phyloP scores from a whole-genome alignment of 1,140 invertebrate genomes.

The Penaeus indicus region DNA sequence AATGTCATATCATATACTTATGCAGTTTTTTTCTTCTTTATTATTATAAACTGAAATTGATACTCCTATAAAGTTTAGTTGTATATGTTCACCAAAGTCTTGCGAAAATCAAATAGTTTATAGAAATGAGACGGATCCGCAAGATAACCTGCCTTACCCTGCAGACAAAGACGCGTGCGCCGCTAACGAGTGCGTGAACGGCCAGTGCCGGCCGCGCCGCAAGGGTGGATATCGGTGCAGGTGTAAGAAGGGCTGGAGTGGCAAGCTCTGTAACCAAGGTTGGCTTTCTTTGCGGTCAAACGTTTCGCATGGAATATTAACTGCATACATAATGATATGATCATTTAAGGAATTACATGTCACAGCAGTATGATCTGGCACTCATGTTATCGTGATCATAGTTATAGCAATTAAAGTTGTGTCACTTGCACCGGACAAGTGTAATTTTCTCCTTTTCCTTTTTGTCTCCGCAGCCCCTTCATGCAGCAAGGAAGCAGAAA shows the following conservation, averaged over 20 bases:
- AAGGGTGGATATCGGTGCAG: conserved; percentile 71
- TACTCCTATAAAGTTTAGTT: conserved; percentile 37
- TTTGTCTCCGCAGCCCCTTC: conserved; percentile 76
- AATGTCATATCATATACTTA: neutral
- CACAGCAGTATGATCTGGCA: too few relatives aligned
- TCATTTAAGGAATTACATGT: neutral
- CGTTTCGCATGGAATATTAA: conserved; percentile 3
- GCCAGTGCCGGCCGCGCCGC: conserved; percentile 82
- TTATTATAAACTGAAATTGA: conserved; percentile 10
- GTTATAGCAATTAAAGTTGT: too few relatives aligned
- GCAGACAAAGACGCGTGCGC: conserved; percentile 58
- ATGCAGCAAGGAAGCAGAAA: conserved; percentile 88
- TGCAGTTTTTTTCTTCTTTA: neutral
- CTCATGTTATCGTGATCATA: too few relatives aligned
- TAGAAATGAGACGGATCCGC: neutral
- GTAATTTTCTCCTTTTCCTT: neutral
- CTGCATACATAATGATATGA: neutral
- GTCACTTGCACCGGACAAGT: neutral
- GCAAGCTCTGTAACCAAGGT: conserved; percentile 94
- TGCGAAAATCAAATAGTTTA: neutral
- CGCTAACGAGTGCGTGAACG: conserved; percentile 80
- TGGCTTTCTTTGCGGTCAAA: conserved; percentile 66
- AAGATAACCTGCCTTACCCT: neutral
- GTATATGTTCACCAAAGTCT: neutral
- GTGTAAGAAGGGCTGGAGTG: conserved; percentile 89